Percentiles rank a stretch among this genome's conserved stretches.
phyloP scores from a whole-genome alignment of 2,797 vertebrate genomes.

The Neosalanx taihuensis region DNA sequence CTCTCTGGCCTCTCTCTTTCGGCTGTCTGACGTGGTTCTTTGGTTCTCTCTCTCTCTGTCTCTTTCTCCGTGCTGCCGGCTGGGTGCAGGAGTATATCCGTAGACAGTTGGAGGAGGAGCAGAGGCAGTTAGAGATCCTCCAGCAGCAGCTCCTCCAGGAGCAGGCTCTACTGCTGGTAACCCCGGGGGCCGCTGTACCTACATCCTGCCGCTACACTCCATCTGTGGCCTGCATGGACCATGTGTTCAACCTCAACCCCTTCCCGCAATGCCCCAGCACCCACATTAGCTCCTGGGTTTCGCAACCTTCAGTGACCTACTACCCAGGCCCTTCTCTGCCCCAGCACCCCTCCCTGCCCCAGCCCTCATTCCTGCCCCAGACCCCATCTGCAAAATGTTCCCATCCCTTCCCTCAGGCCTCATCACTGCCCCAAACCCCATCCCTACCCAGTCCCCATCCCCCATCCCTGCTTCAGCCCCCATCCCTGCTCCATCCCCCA shows the following conservation, averaged over 20 bases:
- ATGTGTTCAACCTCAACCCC: background rate
- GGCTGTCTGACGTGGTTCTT: background rate
- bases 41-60: background rate
- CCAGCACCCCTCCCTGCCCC: background rate
- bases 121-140: constrained; percentile 99
- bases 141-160: constrained; percentile 99
- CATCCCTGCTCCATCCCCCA: background rate
- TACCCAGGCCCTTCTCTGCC: background rate
- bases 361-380: background rate
- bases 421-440: background rate
- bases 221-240: background rate
- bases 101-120: constrained; percentile 99
- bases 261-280: background rate
- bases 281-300: background rate
- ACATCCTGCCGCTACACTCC: constrained; percentile 15
- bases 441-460: background rate
- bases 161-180: constrained; percentile 99
- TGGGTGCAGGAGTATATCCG: constrained; percentile 97
- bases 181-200: constrained; percentile 37
- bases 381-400: background rate
- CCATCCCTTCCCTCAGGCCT: background rate
- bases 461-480: background rate
- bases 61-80: constrained; percentile 38
- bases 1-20: constrained; percentile 33
- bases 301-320: background rate